phyloP scores from a whole-genome alignment of 2,797 vertebrate species.

The Staurois parvus region DNA sequence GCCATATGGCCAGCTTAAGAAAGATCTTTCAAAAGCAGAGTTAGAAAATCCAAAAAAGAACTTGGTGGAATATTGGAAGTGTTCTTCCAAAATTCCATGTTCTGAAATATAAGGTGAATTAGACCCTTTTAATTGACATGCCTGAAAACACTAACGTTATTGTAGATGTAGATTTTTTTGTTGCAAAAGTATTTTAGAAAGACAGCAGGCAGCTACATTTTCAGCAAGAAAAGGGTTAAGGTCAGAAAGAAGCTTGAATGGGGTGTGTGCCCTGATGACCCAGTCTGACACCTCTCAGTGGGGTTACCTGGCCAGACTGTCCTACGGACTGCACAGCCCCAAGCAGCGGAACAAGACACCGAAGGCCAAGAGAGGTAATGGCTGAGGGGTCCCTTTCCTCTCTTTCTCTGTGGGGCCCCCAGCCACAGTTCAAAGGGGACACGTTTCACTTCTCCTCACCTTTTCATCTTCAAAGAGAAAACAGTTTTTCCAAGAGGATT shows the following conservation, averaged over 20 bases:
- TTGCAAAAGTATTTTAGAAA: slow-evolving; percentile 6
- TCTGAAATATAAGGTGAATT: not conserved
- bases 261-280: slow-evolving; percentile 63
- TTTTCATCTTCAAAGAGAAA: slow-evolving; percentile 78
- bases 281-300: slow-evolving; percentile 89
- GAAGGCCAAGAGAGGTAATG: slow-evolving; percentile 64
- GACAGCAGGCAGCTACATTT: not conserved
- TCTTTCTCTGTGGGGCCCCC: slow-evolving; percentile 73
- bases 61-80: no score
- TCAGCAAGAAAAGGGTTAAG: not conserved
- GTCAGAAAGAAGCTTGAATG: slow-evolving; percentile 6
- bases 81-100: no score
- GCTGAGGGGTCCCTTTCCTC: slow-evolving; percentile 58
- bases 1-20: no score
- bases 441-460: slow-evolving; percentile 70
- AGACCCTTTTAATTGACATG: not conserved
- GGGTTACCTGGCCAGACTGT: slow-evolving; percentile 83
- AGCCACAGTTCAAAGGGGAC: slow-evolving; percentile 81
- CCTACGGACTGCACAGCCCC: slow-evolving; percentile 82
- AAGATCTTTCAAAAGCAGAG: no score
- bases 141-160: no score
- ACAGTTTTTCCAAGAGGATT: slow-evolving; percentile 63
- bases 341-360: slow-evolving; percentile 74
- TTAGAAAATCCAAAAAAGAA: no score
- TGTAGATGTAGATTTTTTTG: not conserved